These are phyloP conservation scores for Xestia ashworthii DNA, from an alignment of 2,888 invertebrate species.

Conservation along the genomic window DNA sequence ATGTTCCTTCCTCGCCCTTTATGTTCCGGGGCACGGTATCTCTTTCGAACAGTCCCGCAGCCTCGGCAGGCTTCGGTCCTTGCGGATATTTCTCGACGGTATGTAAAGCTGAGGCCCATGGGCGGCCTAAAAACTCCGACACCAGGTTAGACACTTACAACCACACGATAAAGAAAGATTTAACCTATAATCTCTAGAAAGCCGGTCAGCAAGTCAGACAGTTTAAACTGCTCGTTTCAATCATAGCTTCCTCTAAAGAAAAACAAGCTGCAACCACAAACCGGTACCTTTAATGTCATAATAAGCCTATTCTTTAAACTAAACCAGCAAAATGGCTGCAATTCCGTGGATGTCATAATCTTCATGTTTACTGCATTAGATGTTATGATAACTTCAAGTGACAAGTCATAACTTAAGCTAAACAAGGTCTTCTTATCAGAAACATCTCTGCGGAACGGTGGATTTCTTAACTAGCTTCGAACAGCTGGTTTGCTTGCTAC, in stretches of 20 bases:
- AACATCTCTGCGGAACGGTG: conserved; percentile 46
- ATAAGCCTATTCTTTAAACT: conserved; percentile 21
- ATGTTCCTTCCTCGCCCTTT: too few species aligned
- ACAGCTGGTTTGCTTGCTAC: conserved; percentile 41
- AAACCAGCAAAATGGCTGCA: conserved; percentile 24
- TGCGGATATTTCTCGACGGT: too few species aligned
- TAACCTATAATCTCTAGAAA: background rate
- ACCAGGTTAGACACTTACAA: too few species aligned
- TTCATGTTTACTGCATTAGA: conserved; percentile 50
- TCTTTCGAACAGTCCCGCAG: too few species aligned
- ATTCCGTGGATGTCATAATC: conserved; percentile 52
- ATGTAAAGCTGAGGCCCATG: too few species aligned
- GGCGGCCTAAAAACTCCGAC: too few species aligned
- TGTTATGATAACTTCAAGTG: conserved; percentile 50
- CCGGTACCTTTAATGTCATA: conserved; percentile 25
- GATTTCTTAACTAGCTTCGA: conserved; percentile 48
- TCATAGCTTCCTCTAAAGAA: background rate
- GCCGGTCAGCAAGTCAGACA: background rate
- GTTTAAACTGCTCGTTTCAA: background rate
- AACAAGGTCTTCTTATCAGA: conserved; percentile 46
- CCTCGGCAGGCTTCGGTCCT: too few species aligned
- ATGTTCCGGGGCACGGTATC: too few species aligned
- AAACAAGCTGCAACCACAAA: conserved; percentile 1
- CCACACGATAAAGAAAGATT: too few species aligned
- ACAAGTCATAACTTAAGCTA: conserved; percentile 39